A percentile compares a stretch with the other conserved stretches of the same genome.
These are phyloP conservation scores for Drosophila lacertosa DNA, from an alignment of 1,140 invertebrate species.

Conservation along the genomic window DNA sequence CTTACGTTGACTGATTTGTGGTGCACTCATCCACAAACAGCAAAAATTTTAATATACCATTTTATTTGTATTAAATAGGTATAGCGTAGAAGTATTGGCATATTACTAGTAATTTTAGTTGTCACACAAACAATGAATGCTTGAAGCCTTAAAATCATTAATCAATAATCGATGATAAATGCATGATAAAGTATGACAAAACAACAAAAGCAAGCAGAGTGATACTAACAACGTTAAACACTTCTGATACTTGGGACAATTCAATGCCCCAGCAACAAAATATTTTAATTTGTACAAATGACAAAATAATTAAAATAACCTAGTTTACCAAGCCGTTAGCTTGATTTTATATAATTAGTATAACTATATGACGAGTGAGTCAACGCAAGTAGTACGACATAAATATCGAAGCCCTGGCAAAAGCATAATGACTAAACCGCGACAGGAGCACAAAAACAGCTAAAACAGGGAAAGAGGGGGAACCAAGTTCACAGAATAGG, in stretches of 20 bases:
- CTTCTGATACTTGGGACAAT: constrained; percentile 17
- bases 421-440: constrained; percentile 56
- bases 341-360: constrained; percentile 73
- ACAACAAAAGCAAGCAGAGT: background rate
- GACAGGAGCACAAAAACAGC: constrained; percentile 46
- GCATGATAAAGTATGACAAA: background rate
- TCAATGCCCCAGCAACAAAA: constrained; percentile 39
- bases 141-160: constrained; percentile 35
- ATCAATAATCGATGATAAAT: constrained; percentile 38
- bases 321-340: constrained; percentile 50
- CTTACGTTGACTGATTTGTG: no score
- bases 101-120: constrained; percentile 10
- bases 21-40: no score
- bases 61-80: no score
- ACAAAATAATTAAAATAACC: constrained; percentile 79
- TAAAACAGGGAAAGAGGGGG: background rate
- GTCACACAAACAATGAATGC: constrained; percentile 17
- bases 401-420: constrained; percentile 31
- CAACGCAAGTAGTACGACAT: constrained; percentile 7
- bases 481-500: constrained; percentile 16
- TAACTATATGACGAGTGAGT: constrained; percentile 42
- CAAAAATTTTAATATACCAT: no score
- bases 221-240: constrained; percentile 22
- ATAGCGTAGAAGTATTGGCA: no score
- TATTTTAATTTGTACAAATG: constrained; percentile 82